These are phyloP conservation scores for Noctua fimbriata DNA, from an alignment of 2,888 invertebrate species.

Conservation along the genomic window DNA sequence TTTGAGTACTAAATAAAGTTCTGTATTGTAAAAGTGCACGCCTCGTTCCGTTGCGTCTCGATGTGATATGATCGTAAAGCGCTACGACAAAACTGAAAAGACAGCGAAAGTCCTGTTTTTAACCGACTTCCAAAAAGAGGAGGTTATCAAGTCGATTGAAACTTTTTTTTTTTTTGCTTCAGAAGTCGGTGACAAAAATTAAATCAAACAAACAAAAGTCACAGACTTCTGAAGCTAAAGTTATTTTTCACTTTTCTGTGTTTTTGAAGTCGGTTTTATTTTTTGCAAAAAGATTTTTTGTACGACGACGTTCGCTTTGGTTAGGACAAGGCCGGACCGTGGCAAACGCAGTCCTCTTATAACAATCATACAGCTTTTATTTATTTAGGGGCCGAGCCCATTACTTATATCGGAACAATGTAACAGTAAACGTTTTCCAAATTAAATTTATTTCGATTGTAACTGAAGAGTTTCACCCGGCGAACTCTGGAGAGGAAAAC, in stretches of 20 bases:
- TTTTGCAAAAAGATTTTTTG: too few relatives aligned
- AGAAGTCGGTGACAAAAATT: too few relatives aligned
- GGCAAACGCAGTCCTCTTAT: background rate
- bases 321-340: background rate
- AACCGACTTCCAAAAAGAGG: too few relatives aligned
- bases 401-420: constrained; percentile 29
- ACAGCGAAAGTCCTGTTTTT: background rate
- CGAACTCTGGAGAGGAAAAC: constrained; percentile 26
- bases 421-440: constrained; percentile 22
- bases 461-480: constrained; percentile 19
- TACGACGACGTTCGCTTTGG: background rate
- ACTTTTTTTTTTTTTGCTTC: too few relatives aligned
- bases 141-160: too few relatives aligned
- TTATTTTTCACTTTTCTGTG: too few relatives aligned
- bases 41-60: too few relatives aligned
- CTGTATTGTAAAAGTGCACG: too few relatives aligned
- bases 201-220: too few relatives aligned
- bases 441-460: constrained; percentile 49
- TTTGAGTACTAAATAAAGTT: too few relatives aligned
- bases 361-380: constrained; percentile 5
- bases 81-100: background rate
- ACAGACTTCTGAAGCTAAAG: too few relatives aligned
- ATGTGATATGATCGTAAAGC: background rate
- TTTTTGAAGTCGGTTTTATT: too few relatives aligned
- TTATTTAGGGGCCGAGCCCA: background rate